phyloP scores from a whole-genome alignment of 1,140 invertebrate genomes.

The Cryptotermes secundus region DNA sequence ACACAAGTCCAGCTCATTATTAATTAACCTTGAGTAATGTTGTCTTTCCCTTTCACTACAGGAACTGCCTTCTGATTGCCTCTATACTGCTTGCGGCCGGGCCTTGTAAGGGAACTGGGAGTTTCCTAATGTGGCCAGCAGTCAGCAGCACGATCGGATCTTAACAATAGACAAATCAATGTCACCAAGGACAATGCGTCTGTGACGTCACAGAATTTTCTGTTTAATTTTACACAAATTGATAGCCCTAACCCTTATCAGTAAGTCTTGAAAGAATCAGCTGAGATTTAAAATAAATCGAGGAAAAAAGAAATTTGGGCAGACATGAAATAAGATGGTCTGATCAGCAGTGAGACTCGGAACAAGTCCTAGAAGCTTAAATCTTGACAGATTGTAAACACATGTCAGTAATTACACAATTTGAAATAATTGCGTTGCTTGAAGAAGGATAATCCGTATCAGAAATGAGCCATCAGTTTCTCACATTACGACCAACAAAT shows the following conservation, averaged over 20 bases:
- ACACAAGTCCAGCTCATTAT: not conserved
- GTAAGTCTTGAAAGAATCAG: too few species aligned
- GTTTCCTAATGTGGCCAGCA: not conserved
- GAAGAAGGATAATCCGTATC: too few species aligned
- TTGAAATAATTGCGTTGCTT: too few species aligned
- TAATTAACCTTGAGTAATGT: not conserved
- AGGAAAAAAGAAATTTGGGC: too few species aligned
- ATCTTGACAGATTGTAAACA: too few species aligned
- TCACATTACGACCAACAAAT: too few species aligned
- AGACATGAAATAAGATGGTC: too few species aligned
- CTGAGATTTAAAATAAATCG: too few species aligned
- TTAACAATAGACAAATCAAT: constrained; percentile 14
- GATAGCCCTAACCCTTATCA: not conserved
- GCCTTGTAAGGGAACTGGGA: not conserved
- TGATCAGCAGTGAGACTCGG: too few species aligned
- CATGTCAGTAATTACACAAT: too few species aligned
- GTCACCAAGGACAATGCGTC: not conserved
- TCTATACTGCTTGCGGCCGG: not conserved
- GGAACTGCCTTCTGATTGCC: not conserved
- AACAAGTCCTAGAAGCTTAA: too few species aligned
- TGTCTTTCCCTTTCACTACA: not conserved
- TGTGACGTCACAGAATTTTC: not conserved
- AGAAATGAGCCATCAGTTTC: too few species aligned
- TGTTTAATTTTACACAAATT: not conserved
- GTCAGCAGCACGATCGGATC: not conserved